A percentile compares a stretch with the other conserved stretches of the same genome.
Evolutionary conservation across 2,888 invertebrate species (phyloP).

Genomic region (Gnatocerus cornutus): DNA sequence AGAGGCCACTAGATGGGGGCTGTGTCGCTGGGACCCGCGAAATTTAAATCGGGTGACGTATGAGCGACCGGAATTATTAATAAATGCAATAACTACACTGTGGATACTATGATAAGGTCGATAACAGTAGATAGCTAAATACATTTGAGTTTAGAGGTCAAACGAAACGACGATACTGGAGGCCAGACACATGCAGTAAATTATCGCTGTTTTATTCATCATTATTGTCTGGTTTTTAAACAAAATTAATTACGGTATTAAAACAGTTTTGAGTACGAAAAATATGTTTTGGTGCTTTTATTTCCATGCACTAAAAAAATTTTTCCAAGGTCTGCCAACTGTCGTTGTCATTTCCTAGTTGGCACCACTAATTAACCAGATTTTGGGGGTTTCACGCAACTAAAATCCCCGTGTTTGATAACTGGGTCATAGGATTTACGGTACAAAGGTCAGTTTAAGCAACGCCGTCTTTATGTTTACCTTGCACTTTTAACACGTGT

Average conservation of each 20-base stretch:
- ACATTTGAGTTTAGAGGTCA: constrained; percentile 41
- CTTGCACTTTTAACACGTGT: constrained; percentile 15
- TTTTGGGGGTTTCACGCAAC: too few relatives aligned
- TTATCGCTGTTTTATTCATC: constrained; percentile 39
- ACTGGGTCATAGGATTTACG: too few relatives aligned
- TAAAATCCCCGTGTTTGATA: too few relatives aligned
- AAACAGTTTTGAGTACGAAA: constrained; percentile 3
- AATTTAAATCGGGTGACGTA: neutral
- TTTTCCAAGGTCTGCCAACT: too few relatives aligned
- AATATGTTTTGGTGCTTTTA: constrained; percentile 11
- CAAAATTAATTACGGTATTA: constrained; percentile 20
- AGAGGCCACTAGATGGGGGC: too few relatives aligned
- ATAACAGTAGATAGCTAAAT: constrained; percentile 43
- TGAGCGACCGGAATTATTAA: constrained; percentile 4
- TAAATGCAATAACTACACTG: constrained; percentile 26
- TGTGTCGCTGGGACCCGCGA: too few relatives aligned
- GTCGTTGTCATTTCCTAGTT: too few relatives aligned
- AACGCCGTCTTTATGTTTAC: constrained; percentile 19
- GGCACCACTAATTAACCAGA: too few relatives aligned
- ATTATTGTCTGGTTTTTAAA: constrained; percentile 33
- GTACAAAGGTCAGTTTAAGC: too few relatives aligned
- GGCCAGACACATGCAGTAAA: constrained; percentile 34
- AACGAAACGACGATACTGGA: constrained; percentile 38
- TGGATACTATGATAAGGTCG: constrained; percentile 46
- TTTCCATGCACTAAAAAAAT: constrained; percentile 13